Evolutionary conservation across 2,113 vertebrate species (phyloP).

Genomic region (Oryzias javanicus): DNA sequence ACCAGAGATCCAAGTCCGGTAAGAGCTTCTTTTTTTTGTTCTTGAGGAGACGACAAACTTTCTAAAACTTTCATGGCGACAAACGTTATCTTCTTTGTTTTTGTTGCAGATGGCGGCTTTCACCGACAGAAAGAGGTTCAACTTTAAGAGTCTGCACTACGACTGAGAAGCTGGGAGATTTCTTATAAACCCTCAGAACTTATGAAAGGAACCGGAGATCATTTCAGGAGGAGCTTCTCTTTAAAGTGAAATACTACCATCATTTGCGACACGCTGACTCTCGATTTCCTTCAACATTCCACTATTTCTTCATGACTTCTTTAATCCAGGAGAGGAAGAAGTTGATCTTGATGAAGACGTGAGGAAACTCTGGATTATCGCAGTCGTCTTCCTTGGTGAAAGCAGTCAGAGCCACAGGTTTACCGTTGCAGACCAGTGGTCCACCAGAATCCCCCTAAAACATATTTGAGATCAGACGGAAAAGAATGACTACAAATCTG

Average conservation of each 20-base stretch:
- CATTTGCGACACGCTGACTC: too few relatives aligned
- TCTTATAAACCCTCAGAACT: not conserved
- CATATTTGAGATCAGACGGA: not conserved
- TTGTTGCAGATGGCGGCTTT: slow-evolving; percentile 85
- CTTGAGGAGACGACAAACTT: not conserved
- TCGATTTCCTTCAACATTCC: slow-evolving; percentile 15
- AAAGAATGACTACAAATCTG: not conserved
- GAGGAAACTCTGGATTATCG: too few relatives aligned
- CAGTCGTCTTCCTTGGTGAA: too few relatives aligned
- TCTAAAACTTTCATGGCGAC: not conserved
- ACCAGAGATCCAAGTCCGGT: slow-evolving; percentile 90
- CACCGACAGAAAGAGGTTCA: slow-evolving; percentile 90
- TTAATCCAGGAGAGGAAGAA: not conserved
- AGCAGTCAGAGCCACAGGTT: too few relatives aligned
- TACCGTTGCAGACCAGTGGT: slow-evolving; percentile 28
- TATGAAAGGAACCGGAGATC: not conserved
- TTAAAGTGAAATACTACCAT: too few relatives aligned
- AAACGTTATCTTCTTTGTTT: slow-evolving; percentile 1
- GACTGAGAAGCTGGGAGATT: slow-evolving; percentile 70
- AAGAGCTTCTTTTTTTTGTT: slow-evolving; percentile 25
- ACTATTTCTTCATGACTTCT: not conserved
- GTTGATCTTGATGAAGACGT: slow-evolving; percentile 40
- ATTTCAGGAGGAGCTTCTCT: not conserved
- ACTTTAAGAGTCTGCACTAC: slow-evolving; percentile 89
- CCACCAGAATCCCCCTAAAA: not conserved